phyloP scores from a whole-genome alignment of 2,113 vertebrate genomes.

The Motacilla alba region DNA sequence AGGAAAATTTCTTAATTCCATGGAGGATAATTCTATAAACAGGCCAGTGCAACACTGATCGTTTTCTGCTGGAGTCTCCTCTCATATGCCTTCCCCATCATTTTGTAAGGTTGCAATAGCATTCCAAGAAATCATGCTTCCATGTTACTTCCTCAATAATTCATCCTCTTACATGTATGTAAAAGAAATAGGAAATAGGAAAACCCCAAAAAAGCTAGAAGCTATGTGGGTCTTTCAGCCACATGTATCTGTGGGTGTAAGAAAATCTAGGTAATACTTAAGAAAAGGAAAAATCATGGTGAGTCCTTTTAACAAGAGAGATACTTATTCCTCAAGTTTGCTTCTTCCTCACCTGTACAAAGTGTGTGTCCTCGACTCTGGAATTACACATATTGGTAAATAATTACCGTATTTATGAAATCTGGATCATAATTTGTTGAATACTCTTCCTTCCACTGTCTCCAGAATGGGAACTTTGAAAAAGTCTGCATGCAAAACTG shows the following conservation, averaged over 20 bases:
- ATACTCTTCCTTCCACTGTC: not conserved
- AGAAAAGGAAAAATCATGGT: not conserved
- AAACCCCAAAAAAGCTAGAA: not conserved
- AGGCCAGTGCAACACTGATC: not conserved
- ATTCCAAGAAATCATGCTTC: not conserved
- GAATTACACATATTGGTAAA: not conserved
- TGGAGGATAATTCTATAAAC: not conserved
- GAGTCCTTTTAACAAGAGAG: not conserved
- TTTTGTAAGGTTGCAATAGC: not conserved
- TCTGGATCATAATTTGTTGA: not conserved
- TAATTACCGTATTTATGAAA: not conserved
- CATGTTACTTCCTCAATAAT: not conserved
- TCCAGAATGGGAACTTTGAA: not conserved
- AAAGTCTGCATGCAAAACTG: not conserved
- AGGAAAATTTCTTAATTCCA: not conserved
- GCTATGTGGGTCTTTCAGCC: not conserved
- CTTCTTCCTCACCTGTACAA: not conserved
- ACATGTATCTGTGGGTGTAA: fast-evolving
- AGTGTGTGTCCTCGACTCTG: not conserved
- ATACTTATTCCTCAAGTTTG: not conserved
- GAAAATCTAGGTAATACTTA: not conserved
- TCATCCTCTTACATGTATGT: not conserved
- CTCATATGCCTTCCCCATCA: not conserved
- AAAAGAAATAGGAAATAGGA: not conserved
- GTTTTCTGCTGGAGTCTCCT: not conserved